These are phyloP conservation scores for Rhinolophus sinicus DNA, from an alignment of 2,113 vertebrate species.

Conservation along the genomic window DNA sequence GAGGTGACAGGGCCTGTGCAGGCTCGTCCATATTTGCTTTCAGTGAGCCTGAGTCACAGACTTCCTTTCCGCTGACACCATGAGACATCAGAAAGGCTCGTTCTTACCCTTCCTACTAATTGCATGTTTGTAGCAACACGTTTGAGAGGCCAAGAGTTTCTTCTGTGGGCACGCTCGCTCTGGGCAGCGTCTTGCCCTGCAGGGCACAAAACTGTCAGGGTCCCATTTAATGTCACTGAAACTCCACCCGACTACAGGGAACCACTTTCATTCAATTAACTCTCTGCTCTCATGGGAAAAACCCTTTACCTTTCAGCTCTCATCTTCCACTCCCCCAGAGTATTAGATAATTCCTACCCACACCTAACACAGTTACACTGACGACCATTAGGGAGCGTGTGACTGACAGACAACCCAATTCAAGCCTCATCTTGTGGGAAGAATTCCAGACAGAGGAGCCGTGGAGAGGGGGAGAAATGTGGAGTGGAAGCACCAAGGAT, in stretches of 20 bases:
- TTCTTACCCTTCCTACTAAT: background rate
- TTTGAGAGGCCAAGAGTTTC: background rate
- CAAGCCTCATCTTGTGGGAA: background rate
- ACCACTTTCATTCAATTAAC: background rate
- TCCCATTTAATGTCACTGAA: background rate
- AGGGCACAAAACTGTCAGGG: background rate
- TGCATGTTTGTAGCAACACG: background rate
- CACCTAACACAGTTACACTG: background rate
- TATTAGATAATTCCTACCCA: background rate
- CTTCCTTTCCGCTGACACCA: background rate
- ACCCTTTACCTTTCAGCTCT: background rate
- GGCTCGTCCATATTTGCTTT: background rate
- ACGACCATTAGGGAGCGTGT: rapidly evolving
- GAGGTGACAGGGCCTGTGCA: background rate
- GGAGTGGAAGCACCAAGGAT: background rate
- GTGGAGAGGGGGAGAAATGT: rapidly evolving
- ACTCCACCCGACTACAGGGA: background rate
- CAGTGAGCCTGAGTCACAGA: background rate
- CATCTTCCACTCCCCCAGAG: background rate
- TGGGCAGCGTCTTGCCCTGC: background rate
- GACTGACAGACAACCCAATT: background rate
- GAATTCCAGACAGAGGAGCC: background rate
- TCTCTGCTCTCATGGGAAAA: background rate
- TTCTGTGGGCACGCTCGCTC: background rate
- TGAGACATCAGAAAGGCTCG: background rate